These are phyloP conservation scores for Enteromius treurensis DNA, from an alignment of 2,797 vertebrate species.

Conservation along the genomic window DNA sequence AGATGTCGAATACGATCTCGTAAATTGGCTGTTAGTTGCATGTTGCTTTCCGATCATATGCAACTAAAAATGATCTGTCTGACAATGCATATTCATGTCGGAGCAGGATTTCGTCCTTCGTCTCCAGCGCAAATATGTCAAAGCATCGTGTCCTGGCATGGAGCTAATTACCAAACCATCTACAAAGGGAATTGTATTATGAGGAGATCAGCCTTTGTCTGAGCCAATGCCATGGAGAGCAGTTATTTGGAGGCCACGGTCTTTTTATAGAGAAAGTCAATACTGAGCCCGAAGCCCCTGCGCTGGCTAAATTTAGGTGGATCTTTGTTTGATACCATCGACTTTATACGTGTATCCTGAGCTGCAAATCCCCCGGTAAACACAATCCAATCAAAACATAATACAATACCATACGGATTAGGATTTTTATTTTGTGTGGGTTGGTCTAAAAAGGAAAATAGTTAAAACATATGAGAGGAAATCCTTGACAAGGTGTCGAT, in stretches of 20 bases:
- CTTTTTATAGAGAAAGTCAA: constrained; percentile 62
- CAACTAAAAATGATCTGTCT: neutral
- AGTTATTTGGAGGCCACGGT: constrained; percentile 46
- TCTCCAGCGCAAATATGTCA: neutral
- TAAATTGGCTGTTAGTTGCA: constrained; percentile 9
- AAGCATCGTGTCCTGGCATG: constrained; percentile 15
- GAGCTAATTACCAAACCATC: constrained; percentile 30
- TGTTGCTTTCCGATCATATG: neutral
- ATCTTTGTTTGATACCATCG: constrained; percentile 50
- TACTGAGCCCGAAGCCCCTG: constrained; percentile 46
- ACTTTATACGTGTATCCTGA: constrained; percentile 19
- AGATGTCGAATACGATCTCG: neutral
- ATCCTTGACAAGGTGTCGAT: constrained; percentile 11
- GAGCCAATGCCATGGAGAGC: constrained; percentile 30
- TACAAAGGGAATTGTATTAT: constrained; percentile 32
- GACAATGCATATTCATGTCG: constrained; percentile 15
- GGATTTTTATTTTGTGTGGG: neutral
- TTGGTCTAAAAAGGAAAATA: constrained; percentile 7
- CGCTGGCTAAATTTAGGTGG: constrained; percentile 53
- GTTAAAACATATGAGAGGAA: constrained; percentile 17
- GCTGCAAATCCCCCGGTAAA: constrained; percentile 39
- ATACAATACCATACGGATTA: constrained; percentile 23
- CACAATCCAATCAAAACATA: constrained; percentile 41
- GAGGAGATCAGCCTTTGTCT: constrained; percentile 46
- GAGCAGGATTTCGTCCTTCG: neutral